Percentiles rank a stretch among this genome's conserved stretches.
phyloP scores from a whole-genome alignment of 2,113 vertebrate genomes.

The Dromas ardeola region DNA sequence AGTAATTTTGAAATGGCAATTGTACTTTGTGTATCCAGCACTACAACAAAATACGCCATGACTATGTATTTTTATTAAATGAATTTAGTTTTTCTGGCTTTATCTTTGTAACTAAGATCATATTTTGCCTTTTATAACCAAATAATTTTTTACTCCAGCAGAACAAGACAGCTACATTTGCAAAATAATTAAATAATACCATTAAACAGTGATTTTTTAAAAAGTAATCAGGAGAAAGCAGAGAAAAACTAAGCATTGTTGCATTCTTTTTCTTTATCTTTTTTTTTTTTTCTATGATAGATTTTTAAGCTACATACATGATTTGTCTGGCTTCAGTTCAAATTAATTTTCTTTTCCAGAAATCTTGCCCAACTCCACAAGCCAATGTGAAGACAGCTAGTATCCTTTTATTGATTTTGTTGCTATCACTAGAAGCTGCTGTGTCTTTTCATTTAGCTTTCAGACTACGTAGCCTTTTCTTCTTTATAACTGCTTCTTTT shows the following conservation, averaged over 20 bases:
- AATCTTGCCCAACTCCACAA: background rate
- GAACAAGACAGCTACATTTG: background rate
- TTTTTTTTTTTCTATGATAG: background rate
- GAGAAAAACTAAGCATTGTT: background rate
- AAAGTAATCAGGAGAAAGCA: background rate
- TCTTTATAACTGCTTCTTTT: background rate
- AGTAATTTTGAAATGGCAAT: background rate
- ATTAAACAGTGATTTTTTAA: background rate
- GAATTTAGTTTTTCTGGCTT: background rate
- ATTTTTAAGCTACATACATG: background rate
- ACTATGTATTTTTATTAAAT: background rate
- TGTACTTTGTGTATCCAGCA: background rate
- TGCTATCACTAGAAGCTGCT: background rate
- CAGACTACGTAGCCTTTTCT: background rate
- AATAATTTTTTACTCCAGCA: background rate
- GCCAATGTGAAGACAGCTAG: background rate
- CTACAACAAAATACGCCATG: background rate
- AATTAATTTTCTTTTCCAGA: slow-evolving; percentile 16
- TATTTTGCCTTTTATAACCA: background rate
- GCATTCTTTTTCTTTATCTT: fast-evolving
- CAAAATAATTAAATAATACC: background rate
- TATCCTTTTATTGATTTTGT: background rate
- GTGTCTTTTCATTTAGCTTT: background rate
- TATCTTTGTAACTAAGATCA: background rate
- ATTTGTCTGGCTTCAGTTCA: background rate